Evolutionary conservation across 2,797 vertebrate genomes (phyloP).

Genomic region (Hypotaenidia okinawae): DNA sequence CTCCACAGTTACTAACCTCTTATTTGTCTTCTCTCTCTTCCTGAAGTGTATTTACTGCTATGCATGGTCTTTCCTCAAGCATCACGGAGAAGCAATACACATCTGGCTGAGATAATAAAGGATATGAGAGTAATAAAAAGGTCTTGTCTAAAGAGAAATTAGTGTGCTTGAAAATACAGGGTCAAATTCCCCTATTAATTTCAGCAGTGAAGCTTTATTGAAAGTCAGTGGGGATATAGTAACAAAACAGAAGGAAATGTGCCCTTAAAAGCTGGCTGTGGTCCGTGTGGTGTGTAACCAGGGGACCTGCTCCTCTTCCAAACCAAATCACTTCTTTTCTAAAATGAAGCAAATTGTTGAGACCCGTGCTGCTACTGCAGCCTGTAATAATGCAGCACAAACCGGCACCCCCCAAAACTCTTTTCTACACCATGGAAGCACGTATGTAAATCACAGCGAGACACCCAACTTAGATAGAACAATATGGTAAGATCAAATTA

Average conservation of each 20-base stretch:
- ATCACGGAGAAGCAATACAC: neutral
- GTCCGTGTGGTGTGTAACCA: accelerated
- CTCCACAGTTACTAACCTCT: neutral
- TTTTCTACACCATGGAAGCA: neutral
- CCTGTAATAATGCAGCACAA: neutral
- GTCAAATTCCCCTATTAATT: slow-evolving; percentile 16
- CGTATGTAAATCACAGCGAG: neutral
- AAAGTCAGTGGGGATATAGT: neutral
- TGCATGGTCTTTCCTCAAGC: neutral
- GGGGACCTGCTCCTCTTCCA: neutral
- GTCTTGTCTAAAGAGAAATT: slow-evolving; percentile 12
- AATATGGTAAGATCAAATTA: neutral
- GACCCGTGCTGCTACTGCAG: neutral
- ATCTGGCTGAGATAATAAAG: neutral
- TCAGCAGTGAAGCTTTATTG: neutral
- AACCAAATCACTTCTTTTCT: neutral
- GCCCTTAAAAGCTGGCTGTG: neutral
- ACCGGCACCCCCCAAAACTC: neutral
- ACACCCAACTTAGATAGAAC: neutral
- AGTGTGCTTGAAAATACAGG: neutral
- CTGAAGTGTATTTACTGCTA: neutral
- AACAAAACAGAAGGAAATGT: neutral
- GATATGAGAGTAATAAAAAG: neutral
- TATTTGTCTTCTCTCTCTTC: slow-evolving; percentile 10
- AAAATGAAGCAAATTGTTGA: neutral